phyloP scores from a whole-genome alignment of 2,888 invertebrate genomes.

The Rhagium mordax region DNA sequence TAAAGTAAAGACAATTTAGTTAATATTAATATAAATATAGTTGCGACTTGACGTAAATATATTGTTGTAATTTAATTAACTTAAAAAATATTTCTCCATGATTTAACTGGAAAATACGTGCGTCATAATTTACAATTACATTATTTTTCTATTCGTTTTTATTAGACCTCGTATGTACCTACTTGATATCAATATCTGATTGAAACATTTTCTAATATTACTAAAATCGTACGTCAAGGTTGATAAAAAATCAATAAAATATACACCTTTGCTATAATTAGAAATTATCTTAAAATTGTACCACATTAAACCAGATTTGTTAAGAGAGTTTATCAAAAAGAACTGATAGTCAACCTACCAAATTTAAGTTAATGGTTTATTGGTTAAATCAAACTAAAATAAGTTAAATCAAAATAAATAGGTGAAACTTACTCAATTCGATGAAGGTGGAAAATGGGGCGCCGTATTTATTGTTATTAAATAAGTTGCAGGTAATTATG shows the following conservation, averaged over 20 bases:
- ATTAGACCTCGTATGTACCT: background rate
- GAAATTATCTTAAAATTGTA: background rate
- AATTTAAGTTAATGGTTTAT: background rate
- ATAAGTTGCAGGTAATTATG: background rate
- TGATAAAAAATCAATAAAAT: background rate
- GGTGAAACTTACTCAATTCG: background rate
- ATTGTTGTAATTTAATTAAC: too few relatives aligned
- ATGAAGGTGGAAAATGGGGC: background rate
- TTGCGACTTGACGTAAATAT: too few relatives aligned
- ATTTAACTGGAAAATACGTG: background rate
- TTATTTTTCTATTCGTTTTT: background rate
- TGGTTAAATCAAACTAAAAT: background rate
- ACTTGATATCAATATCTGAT: background rate
- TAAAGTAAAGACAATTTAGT: too few relatives aligned
- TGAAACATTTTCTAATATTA: background rate
- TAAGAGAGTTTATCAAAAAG: background rate
- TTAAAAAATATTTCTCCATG: too few relatives aligned
- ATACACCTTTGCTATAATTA: background rate
- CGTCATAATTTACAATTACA: background rate
- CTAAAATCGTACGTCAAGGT: background rate
- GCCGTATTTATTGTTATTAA: background rate
- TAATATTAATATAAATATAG: too few relatives aligned
- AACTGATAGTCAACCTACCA: too few relatives aligned
- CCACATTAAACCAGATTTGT: background rate
- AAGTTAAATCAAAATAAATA: background rate